Conservation (phyloP, 1,140 invertebrate species). For the Chymomyza costata region DNA sequence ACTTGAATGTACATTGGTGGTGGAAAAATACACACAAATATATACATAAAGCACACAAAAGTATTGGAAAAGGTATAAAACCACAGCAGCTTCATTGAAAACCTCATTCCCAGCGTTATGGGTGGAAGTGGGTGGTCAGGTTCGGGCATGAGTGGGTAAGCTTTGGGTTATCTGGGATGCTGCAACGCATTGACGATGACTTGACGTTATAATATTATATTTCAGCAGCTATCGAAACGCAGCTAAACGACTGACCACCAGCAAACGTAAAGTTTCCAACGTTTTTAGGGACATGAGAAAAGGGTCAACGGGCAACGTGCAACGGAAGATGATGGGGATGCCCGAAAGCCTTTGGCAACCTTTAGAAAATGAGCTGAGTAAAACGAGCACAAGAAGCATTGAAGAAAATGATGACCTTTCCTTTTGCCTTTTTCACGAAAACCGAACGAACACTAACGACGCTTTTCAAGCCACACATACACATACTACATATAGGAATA, state of each 20-base stretch:
- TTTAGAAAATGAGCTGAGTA: constrained; percentile 52
- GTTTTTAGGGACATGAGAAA: constrained; percentile 20
- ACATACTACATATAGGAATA: constrained; percentile 3
- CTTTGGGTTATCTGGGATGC: constrained; percentile 17
- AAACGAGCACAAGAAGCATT: constrained; percentile 24
- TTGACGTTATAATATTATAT: constrained; percentile 67
- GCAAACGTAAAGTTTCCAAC: constrained; percentile 47
- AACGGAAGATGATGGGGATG: constrained; percentile 6
- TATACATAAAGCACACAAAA: constrained; percentile 31
- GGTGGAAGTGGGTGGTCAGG: constrained; percentile 14
- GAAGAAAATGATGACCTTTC: constrained; percentile 71
- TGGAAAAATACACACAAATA: constrained; percentile 39
- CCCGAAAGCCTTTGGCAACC: constrained; percentile 64
- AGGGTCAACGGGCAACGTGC: not conserved
- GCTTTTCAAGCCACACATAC: constrained; percentile 25
- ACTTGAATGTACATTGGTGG: constrained; percentile 41
- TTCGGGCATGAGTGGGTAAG: constrained; percentile 18
- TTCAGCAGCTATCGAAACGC: constrained; percentile 35
- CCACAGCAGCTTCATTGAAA: constrained; percentile 41
- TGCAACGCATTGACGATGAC: constrained; percentile 44
- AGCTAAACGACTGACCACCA: too few relatives aligned
- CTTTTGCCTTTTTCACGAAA: constrained; percentile 58
- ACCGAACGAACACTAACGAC: constrained; percentile 55
- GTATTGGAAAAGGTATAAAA: constrained; percentile 60
- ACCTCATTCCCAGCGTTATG: constrained; percentile 5